Conservation (phyloP, 2,113 vertebrate species). For the Numenius arquata region DNA sequence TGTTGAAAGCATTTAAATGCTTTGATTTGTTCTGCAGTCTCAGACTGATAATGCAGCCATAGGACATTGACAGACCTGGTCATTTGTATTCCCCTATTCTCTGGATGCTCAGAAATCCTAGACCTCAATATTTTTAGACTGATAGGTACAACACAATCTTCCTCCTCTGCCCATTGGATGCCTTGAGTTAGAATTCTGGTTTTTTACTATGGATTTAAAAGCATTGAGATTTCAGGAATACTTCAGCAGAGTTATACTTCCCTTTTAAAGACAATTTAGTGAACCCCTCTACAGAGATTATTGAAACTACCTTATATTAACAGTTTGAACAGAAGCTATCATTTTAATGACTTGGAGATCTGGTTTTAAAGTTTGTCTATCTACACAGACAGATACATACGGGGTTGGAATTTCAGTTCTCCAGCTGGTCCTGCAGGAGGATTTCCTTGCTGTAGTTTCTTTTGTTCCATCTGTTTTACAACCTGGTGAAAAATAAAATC, state of each 20-base stretch:
- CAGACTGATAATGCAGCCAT: neutral
- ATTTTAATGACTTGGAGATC: neutral
- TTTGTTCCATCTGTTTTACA: conserved; percentile 90
- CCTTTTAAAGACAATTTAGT: neutral
- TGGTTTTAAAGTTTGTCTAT: neutral
- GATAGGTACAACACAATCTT: neutral
- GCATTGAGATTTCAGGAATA: neutral
- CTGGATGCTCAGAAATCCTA: neutral
- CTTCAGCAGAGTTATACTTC: neutral
- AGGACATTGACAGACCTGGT: neutral
- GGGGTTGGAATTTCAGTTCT: conserved; percentile 74
- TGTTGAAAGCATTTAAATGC: neutral
- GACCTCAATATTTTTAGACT: neutral
- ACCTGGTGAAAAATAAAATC: conserved; percentile 72
- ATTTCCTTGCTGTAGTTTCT: conserved; percentile 83
- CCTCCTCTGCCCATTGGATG: neutral
- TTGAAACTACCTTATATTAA: neutral
- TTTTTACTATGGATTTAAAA: neutral
- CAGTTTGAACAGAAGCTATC: neutral
- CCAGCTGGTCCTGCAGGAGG: conserved; percentile 77
- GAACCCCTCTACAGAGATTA: neutral
- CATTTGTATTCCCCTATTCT: neutral
- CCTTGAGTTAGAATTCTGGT: neutral
- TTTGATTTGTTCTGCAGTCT: neutral
- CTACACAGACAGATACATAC: conserved; percentile 62